Conservation (phyloP, 2,113 vertebrate genomes). For the Coryphaenoides rupestris region DNA sequence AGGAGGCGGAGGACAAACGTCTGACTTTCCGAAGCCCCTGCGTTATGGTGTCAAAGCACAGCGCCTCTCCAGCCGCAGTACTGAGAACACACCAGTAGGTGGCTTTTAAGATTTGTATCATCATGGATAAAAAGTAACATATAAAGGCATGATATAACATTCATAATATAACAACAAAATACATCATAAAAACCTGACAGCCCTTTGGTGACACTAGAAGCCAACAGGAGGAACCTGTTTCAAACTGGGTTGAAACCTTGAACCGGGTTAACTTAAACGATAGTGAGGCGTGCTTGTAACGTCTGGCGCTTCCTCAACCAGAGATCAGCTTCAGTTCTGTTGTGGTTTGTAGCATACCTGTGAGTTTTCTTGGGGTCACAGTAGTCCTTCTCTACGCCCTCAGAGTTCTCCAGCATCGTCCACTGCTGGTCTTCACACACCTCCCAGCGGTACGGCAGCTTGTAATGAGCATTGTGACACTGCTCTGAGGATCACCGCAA, state of each 20-base stretch:
- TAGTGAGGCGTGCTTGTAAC: neutral
- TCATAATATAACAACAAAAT: too few relatives aligned
- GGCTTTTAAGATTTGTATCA: too few relatives aligned
- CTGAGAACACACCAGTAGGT: neutral
- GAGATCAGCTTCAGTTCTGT: too few relatives aligned
- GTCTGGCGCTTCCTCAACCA: too few relatives aligned
- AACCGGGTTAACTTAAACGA: too few relatives aligned
- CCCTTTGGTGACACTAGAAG: neutral
- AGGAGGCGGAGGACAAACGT: conserved; percentile 61
- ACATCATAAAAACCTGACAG: neutral
- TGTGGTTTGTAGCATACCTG: conserved; percentile 49
- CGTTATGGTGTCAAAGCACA: conserved; percentile 68
- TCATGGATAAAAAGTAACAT: too few relatives aligned
- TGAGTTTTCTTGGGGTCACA: conserved; percentile 57
- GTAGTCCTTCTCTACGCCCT: conserved; percentile 65
- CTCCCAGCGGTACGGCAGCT: conserved; percentile 72
- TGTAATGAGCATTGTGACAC: conserved; percentile 60
- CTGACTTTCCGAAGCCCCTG: conserved; percentile 18
- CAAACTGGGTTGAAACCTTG: neutral
- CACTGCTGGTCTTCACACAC: conserved; percentile 45
- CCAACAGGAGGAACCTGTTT: neutral
- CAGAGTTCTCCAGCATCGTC: conserved; percentile 58
- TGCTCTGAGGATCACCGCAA: conserved; percentile 39
- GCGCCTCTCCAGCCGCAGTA: conserved; percentile 12
- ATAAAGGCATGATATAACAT: too few relatives aligned